These are phyloP conservation scores for Echeneis naucrates DNA, from an alignment of 2,797 vertebrate species.

Conservation along the genomic window DNA sequence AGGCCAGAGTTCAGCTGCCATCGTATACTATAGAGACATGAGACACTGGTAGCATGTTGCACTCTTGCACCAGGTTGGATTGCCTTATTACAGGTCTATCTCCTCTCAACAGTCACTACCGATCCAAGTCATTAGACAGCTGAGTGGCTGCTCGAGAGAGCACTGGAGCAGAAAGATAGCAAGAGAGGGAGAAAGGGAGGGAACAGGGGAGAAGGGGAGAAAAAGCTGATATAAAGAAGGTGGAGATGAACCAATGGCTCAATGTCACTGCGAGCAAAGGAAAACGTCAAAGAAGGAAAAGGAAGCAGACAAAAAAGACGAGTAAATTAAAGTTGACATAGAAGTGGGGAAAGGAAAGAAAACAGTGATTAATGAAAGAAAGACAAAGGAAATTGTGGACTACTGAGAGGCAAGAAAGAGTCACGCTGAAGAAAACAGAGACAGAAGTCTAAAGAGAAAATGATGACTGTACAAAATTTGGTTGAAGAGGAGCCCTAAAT, in stretches of 20 bases:
- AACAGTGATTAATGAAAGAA: conserved; percentile 17
- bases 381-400: conserved; percentile 1
- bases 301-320: neutral
- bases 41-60: conserved; percentile 37
- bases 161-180: conserved; percentile 67
- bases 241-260: conserved; percentile 53
- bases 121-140: conserved; percentile 78
- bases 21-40: conserved; percentile 15
- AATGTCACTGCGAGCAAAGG: conserved; percentile 41
- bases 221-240: conserved; percentile 54
- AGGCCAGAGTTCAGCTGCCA: conserved; percentile 27
- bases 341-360: conserved; percentile 24
- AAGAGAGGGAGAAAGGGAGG: neutral
- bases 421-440: neutral
- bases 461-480: neutral
- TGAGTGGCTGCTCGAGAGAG: conserved; percentile 72
- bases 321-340: neutral
- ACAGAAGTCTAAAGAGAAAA: conserved; percentile 14
- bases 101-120: conserved; percentile 70
- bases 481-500: neutral
- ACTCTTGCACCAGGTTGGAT: conserved; percentile 46
- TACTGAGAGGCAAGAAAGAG: conserved; percentile 24
- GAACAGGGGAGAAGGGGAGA: neutral
- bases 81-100: conserved; percentile 78
- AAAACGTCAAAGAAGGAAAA: conserved; percentile 13